These are phyloP conservation scores for Eulithis prunata DNA, from an alignment of 2,888 invertebrate species.

Conservation along the genomic window DNA sequence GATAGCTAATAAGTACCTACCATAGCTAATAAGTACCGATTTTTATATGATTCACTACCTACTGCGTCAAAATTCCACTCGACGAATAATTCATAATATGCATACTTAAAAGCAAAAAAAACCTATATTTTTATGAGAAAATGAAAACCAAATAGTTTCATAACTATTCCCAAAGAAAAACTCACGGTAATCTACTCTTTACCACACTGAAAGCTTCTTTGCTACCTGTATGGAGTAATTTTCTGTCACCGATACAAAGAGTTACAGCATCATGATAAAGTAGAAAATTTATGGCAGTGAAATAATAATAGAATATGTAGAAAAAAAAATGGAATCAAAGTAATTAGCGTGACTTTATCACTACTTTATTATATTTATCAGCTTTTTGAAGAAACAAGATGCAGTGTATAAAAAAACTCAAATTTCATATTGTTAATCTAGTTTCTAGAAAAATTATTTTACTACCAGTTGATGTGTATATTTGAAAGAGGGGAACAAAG, in stretches of 20 bases:
- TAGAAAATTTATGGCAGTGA: constrained; percentile 25
- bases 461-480: neutral
- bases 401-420: no score
- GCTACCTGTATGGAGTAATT: constrained; percentile 22
- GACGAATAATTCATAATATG: no score
- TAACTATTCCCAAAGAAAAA: constrained; percentile 7
- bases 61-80: no score
- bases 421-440: no score
- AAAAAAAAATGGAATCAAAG: neutral
- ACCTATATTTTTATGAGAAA: neutral
- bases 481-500: constrained; percentile 8
- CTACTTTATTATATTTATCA: no score
- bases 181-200: constrained; percentile 12
- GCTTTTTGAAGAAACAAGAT: no score
- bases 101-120: no score
- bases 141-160: neutral
- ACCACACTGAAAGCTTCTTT: constrained; percentile 22
- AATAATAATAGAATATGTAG: constrained; percentile 16
- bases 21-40: no score
- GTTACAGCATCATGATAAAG: constrained; percentile 26
- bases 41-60: no score
- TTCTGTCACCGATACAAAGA: constrained; percentile 33
- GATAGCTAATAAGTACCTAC: no score
- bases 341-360: no score
- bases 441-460: no score